Conservation (phyloP, 2,797 vertebrate genomes). For the Pseudotriccus pelzelni region DNA sequence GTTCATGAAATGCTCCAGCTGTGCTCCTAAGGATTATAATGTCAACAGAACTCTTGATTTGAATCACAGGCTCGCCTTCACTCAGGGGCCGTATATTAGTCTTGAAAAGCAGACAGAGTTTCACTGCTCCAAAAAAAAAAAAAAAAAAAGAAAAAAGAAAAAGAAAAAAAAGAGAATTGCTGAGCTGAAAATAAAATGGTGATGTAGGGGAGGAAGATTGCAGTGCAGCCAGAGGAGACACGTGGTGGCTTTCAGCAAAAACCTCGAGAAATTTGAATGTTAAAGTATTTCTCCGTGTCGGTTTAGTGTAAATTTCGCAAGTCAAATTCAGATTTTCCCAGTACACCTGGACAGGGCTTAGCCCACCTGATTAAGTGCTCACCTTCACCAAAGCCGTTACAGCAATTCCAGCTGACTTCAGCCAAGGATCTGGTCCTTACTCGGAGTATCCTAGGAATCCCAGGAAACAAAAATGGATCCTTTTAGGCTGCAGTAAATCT, state of each 20-base stretch:
- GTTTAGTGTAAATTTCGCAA: background rate
- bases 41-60: conserved; percentile 73
- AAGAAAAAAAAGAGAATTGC: background rate
- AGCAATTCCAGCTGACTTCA: background rate
- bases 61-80: conserved; percentile 70
- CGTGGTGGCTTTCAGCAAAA: background rate
- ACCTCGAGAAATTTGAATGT: background rate
- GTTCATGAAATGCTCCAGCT: conserved; percentile 71
- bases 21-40: conserved; percentile 68
- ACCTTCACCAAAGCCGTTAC: background rate
- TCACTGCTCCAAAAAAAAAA: conserved; percentile 7
- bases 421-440: background rate
- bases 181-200: conserved; percentile 64
- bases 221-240: background rate
- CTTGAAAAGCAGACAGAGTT: conserved; percentile 60
- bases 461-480: background rate
- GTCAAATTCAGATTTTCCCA: background rate
- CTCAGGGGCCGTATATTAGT: conserved; percentile 46
- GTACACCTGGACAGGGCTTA: background rate
- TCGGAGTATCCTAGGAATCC: background rate
- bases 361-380: background rate
- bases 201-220: background rate
- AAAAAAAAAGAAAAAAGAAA: background rate
- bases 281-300: background rate
- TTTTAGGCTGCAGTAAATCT: background rate